Conservation (phyloP, 2,113 vertebrate species). For the Cephalophus harveyi region DNA sequence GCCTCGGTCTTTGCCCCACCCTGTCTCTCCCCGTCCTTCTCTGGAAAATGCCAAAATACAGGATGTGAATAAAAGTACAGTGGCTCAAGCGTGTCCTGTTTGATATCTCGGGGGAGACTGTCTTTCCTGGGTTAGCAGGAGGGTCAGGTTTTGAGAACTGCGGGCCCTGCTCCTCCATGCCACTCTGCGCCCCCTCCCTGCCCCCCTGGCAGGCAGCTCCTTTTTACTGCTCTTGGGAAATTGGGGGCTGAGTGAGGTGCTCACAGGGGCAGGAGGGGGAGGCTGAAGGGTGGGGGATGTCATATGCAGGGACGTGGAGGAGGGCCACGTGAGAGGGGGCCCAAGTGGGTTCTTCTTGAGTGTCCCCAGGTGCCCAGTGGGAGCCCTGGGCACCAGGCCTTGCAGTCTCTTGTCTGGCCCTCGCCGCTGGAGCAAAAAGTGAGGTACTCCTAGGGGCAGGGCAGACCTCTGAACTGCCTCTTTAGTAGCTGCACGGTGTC, state of each 20-base stretch:
- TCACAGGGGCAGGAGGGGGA: neutral
- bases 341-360: neutral
- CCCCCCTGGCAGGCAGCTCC: neutral
- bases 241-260: neutral
- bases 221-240: neutral
- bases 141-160: neutral
- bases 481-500: neutral
- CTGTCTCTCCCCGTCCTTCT: conserved; percentile 51
- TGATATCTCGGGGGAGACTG: neutral
- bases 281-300: neutral
- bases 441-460: too few species aligned
- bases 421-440: neutral
- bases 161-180: neutral
- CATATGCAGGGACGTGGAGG: neutral
- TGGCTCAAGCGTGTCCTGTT: conserved; percentile 6
- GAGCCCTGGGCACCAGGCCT: neutral
- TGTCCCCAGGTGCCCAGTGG: neutral
- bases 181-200: rapidly evolving
- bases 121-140: neutral
- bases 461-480: neutral
- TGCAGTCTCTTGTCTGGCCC: neutral
- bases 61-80: conserved; percentile 72
- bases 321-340: neutral
- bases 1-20: conserved; percentile 18
- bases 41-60: conserved; percentile 76